These are phyloP conservation scores for Microcebus jonahi DNA, from an alignment of 2,113 vertebrate species.

Conservation along the genomic window DNA sequence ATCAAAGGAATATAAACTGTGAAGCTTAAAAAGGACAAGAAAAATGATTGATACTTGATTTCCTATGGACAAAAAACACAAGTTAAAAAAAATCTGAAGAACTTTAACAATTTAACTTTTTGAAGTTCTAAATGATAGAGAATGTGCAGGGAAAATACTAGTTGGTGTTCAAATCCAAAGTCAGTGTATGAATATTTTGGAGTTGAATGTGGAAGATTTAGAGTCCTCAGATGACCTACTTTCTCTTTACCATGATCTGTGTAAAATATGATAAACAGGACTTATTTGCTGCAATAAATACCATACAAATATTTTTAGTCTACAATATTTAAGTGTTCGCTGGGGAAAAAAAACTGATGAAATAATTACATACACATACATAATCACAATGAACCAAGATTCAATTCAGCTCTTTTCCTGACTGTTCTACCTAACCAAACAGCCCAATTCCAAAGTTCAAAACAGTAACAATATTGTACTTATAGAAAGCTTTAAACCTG, in stretches of 20 bases:
- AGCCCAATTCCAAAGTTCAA: conserved; percentile 31
- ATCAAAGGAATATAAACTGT: conserved; percentile 9
- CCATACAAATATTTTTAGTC: neutral
- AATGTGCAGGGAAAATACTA: neutral
- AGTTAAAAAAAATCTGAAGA: neutral
- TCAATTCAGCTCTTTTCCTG: neutral
- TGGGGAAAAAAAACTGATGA: neutral
- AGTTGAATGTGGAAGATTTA: conserved; percentile 10
- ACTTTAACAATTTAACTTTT: conserved; percentile 39
- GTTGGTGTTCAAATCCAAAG: neutral
- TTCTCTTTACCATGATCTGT: neutral
- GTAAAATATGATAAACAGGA: neutral
- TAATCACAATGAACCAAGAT: conserved; percentile 37
- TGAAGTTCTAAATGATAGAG: conserved; percentile 18
- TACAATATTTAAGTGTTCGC: neutral
- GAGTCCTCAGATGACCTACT: conserved; percentile 32
- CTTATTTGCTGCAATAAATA: conserved; percentile 8
- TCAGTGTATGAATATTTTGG: conserved; percentile 30
- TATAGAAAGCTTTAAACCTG: neutral
- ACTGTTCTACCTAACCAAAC: neutral
- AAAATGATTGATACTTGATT: neutral
- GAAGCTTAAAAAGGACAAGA: conserved; percentile 30
- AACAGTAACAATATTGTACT: neutral
- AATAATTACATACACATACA: conserved; percentile 5
- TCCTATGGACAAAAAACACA: conserved; percentile 26